A percentile compares a stretch with the other conserved stretches of the same genome.
phyloP scores from a whole-genome alignment of 2,797 vertebrate species.

The Leptodactylus fallax region DNA sequence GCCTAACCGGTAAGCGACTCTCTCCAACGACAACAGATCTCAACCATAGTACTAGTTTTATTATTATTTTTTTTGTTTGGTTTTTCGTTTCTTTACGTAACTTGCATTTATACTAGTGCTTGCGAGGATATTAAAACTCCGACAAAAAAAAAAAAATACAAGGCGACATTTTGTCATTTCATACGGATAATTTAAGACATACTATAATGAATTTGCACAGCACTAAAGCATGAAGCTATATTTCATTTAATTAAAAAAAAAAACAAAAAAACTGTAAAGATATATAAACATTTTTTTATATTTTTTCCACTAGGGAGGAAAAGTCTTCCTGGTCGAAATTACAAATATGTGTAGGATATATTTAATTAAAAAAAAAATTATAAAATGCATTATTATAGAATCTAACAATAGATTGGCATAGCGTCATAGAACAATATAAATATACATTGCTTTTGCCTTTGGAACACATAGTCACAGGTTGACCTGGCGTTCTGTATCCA shows the following conservation, averaged over 20 bases:
- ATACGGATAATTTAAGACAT: conserved; percentile 78
- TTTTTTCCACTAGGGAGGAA: conserved; percentile 92
- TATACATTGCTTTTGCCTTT: conserved; percentile 90
- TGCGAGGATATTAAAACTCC: conserved; percentile 79
- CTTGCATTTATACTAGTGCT: conserved; percentile 84
- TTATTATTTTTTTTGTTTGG: conserved; percentile 76
- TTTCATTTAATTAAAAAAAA: conserved; percentile 82
- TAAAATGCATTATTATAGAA: conserved; percentile 93
- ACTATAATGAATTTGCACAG: conserved; percentile 89
- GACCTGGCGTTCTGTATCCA: conserved; percentile 82
- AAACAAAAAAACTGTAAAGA: conserved; percentile 67
- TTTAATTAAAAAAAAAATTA: conserved; percentile 93
- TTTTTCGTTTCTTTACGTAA: conserved; percentile 76
- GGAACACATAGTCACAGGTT: conserved; percentile 84
- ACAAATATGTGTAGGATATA: conserved; percentile 96
- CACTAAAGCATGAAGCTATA: conserved; percentile 88
- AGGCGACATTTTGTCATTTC: conserved; percentile 76
- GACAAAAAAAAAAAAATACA: conserved; percentile 68
- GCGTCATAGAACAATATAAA: conserved; percentile 87
- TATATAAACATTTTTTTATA: conserved; percentile 86
- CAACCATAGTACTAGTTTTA: conserved; percentile 72
- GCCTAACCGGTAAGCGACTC: conserved; percentile 71
- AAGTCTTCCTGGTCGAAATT: conserved; percentile 87
- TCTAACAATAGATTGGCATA: conserved; percentile 93
- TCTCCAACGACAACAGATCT: conserved; percentile 70